Conservation (phyloP, 2,888 invertebrate species). For the Drosophila recens region DNA sequence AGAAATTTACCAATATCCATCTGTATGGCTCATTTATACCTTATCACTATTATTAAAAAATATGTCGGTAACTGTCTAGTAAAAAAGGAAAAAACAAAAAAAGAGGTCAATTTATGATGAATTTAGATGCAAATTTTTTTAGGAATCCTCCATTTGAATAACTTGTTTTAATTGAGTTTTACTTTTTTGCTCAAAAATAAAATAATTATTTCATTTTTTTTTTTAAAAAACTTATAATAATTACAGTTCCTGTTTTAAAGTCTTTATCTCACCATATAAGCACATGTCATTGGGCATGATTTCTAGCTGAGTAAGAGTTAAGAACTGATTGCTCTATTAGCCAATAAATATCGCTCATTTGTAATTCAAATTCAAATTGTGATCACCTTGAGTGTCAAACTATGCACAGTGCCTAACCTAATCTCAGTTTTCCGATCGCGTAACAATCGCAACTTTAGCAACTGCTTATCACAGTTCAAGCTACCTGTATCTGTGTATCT, state of each 20-base stretch:
- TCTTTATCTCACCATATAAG: neutral
- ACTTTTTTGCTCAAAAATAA: too few relatives aligned
- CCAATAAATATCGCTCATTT: constrained; percentile 22
- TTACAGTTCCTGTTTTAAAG: neutral
- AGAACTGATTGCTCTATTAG: constrained; percentile 10
- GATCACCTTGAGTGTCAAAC: constrained; percentile 36
- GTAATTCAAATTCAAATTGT: constrained; percentile 34
- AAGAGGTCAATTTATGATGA: too few relatives aligned
- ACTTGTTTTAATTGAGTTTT: too few relatives aligned
- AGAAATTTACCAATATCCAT: too few relatives aligned
- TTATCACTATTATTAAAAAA: too few relatives aligned
- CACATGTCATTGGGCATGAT: constrained; percentile 1
- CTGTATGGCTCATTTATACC: too few relatives aligned
- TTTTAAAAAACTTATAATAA: too few relatives aligned
- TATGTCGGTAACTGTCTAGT: too few relatives aligned
- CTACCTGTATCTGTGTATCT: constrained; percentile 18
- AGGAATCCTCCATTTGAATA: too few relatives aligned
- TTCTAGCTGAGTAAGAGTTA: neutral
- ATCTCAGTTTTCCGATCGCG: constrained; percentile 21
- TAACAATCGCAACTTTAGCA: constrained; percentile 23
- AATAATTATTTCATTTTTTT: too few relatives aligned
- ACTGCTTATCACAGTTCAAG: constrained; percentile 40
- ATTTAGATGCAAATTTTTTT: too few relatives aligned
- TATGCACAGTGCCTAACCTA: constrained; percentile 25
- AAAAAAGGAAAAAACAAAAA: too few relatives aligned